A percentile compares a stretch with the other conserved stretches of the same genome.
Evolutionary conservation across 2,797 vertebrate genomes (phyloP).

Genomic region (Pempheris klunzingeri): DNA sequence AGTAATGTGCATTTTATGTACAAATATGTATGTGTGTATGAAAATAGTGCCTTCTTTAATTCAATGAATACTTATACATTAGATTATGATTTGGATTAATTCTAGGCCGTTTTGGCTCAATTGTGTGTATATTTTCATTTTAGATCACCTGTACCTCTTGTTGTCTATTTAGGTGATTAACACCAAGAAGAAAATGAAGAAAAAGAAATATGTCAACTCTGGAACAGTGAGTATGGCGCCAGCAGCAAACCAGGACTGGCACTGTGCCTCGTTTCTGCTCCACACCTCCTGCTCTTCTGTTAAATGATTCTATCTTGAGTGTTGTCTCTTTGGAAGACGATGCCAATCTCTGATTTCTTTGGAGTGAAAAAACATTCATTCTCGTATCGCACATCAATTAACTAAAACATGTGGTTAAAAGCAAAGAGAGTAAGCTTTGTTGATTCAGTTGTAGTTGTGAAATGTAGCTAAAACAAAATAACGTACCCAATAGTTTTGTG

Average conservation of each 20-base stretch:
- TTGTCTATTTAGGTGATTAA: slow-evolving; percentile 90
- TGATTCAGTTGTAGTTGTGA: not conserved
- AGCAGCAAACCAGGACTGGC: slow-evolving; percentile 24
- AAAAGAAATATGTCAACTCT: slow-evolving; percentile 97
- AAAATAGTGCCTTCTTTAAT: not conserved
- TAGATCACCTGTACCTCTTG: not conserved
- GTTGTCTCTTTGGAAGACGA: slow-evolving; percentile 40
- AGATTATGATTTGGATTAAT: not conserved
- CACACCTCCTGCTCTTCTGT: slow-evolving; percentile 18
- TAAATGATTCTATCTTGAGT: slow-evolving; percentile 32
- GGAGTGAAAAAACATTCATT: no score
- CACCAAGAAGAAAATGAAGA: slow-evolving; percentile 98
- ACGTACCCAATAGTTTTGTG: no score
- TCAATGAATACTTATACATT: not conserved
- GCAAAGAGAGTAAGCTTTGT: not conserved
- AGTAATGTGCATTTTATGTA: not conserved
- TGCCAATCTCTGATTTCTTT: slow-evolving; percentile 31
- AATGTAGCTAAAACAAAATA: not conserved
- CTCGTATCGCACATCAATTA: slow-evolving; percentile 30
- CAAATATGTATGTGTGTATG: not conserved
- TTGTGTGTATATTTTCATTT: not conserved
- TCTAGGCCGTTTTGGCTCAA: not conserved
- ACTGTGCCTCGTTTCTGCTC: slow-evolving; percentile 23
- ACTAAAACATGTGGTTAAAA: slow-evolving; percentile 32
- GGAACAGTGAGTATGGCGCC: slow-evolving; percentile 90